Base-by-base conservation (phyloP, 2,797 vertebrate species). In the Hypotaenidia okinawae region DNA sequence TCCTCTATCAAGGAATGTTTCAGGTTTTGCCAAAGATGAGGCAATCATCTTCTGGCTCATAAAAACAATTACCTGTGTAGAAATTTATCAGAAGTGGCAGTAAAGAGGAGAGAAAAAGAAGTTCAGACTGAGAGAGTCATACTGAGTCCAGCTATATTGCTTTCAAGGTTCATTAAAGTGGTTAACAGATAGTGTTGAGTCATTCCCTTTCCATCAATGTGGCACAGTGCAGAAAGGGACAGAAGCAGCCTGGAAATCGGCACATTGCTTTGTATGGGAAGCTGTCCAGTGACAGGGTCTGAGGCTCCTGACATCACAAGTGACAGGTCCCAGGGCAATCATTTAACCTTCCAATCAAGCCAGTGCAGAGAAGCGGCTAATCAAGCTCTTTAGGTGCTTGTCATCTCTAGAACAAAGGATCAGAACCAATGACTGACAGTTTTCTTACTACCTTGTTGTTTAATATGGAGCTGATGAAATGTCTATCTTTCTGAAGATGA, bases 361-460 rank as follows among this genome's bases (percentile, higher is more conserved):
- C n/a, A 47, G 54, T 1, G 1, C n/a, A 41, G 54, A 57, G n/a
- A 22, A 54, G 91, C 85, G 79, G 79, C 94, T 96, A 93, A 95
- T 85, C 61, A 94, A 88, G 78, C 90, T 96, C 93, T 87, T 94
- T 94, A 69, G 55, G 64, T 75, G 58, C 88, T 93, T 96, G 92
- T 91, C 96, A 94, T 79, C 78, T 89, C 74, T 1, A 7, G 91
- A 95, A 94, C 93, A 92, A 95, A 89, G 86, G 90, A 94, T 75
- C 69, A 84, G 39, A 80, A 64, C 54, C 14, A 11, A 39, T 69
- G 70, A 88, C 51, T 90, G 89, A 67, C 90, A 92, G 84, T 47
- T 95, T 92, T 89, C 73, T 69, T 3, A 78, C 55, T 61, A 62
- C 43, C 59, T 90, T 85, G 49, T 28, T 32, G 78, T 78, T 90